Evolutionary conservation across 2,797 vertebrate species (phyloP).

Genomic region (Pseudochirops corinnae): DNA sequence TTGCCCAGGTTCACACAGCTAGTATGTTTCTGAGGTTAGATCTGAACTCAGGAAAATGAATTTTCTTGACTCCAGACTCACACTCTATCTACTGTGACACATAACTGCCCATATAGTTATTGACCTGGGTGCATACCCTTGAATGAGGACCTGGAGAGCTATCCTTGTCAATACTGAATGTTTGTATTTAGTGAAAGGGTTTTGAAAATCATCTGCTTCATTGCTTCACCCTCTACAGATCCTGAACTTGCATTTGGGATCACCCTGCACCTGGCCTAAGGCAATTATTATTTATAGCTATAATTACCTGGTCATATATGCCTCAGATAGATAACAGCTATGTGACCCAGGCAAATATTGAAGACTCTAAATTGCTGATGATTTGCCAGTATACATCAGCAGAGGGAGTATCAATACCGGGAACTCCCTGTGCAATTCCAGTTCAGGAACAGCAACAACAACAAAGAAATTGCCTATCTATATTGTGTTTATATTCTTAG

Average conservation of each 20-base stretch:
- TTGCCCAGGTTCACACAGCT: neutral
- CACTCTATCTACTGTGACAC: neutral
- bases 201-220: neutral
- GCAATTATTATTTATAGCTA: neutral
- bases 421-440: neutral
- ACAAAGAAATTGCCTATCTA: neutral
- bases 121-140: neutral
- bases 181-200: neutral
- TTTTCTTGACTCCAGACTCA: neutral
- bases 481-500: neutral
- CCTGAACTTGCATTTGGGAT: neutral
- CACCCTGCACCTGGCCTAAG: neutral
- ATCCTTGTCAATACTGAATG: neutral
- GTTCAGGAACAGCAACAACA: neutral
- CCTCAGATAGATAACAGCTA: neutral
- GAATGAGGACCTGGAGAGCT: neutral
- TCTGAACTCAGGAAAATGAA: neutral
- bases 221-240: neutral
- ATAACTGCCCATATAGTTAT: neutral
- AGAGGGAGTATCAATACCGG: neutral
- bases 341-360: neutral
- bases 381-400: neutral
- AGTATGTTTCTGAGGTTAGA: neutral
- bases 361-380: neutral
- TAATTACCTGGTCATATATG: neutral